Conservation (phyloP, 2,888 invertebrate genomes). For the Aradus depressus region DNA sequence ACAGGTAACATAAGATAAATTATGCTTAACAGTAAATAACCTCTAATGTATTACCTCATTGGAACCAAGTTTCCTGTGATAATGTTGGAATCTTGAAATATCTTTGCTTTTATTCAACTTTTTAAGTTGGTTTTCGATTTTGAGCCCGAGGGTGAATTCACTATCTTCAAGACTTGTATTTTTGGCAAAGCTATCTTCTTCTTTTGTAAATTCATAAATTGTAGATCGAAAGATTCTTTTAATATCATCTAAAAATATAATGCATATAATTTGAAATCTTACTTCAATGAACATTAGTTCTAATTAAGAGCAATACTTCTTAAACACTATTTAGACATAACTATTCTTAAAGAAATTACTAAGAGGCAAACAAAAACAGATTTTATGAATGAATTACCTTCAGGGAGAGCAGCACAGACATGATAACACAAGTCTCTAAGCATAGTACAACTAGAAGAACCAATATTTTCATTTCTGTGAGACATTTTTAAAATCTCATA, state of each 20-base stretch:
- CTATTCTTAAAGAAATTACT: not conserved
- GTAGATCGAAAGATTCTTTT: not conserved
- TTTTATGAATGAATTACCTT: conserved; percentile 1
- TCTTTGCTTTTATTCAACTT: conserved; percentile 35
- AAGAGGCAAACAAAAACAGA: not conserved
- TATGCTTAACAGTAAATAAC: not conserved
- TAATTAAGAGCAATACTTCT: no score
- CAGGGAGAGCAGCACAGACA: conserved; percentile 5
- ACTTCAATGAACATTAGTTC: no score
- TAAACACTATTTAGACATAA: no score
- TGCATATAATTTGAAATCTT: not conserved
- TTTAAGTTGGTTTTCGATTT: conserved; percentile 32
- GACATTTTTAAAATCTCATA: not conserved
- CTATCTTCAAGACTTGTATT: conserved; percentile 22
- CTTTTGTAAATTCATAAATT: not conserved
- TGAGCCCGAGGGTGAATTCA: conserved; percentile 31
- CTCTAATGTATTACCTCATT: conserved; percentile 30
- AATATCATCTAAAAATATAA: conserved; percentile 5
- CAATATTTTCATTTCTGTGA: conserved; percentile 3
- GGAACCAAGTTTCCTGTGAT: conserved; percentile 38
- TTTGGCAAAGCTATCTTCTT: not conserved
- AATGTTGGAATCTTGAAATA: conserved; percentile 37
- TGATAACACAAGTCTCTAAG: conserved; percentile 10
- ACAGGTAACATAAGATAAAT: no score
- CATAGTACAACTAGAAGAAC: not conserved